Evolutionary conservation across 2,888 invertebrate genomes (phyloP), one percentile per base, ranked within the genome.

Genomic region (Oeneis ivallda): DNA sequence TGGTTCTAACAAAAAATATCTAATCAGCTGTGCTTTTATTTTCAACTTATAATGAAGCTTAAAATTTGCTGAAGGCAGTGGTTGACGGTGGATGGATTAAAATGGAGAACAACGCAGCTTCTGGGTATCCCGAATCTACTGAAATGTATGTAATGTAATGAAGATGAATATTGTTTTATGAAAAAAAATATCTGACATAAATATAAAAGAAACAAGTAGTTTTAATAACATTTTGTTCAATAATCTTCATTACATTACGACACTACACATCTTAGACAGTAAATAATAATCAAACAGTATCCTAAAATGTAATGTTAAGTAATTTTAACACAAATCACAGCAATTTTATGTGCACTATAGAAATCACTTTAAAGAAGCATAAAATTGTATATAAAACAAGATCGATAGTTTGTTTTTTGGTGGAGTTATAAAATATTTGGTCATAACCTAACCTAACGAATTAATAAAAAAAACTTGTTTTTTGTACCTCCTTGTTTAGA

Each of bases 81-180:
- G 84, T 79, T 76, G 82, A 81, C 83, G 85, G 87, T 86, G 81
- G 79, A 79, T 74, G 81, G 80, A 78, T 75, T 69, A 71, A 72
- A 72, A 70, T 70, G 70, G 74, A 76, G 62, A 72, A 79, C 72
- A 71, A 74, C 72, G 79, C 76, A 80, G 89, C 85, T 85, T 87
- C 82, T 83, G 87, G 87, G 88, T 82, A 83, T 81, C 85, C 81
- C 79, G 80, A 78, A 82, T 83, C 83, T 86, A 86, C 80, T 80
- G 83, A 53, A 77, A 75, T 63, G 67, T 71, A 75, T 63, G 67
- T 71, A 67, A 64, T 70, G 70, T 71, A 70, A 69, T 66, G 64
- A 73, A 71, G 54, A 52, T 52, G n/a, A n/a, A n/a, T n/a, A n/a
- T 50, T 50, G 47, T 17, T 9, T 17, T 17, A 9, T 9, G 7